Evolutionary conservation across 2,888 invertebrate species (phyloP).

Genomic region (Drosophila neonasuta): DNA sequence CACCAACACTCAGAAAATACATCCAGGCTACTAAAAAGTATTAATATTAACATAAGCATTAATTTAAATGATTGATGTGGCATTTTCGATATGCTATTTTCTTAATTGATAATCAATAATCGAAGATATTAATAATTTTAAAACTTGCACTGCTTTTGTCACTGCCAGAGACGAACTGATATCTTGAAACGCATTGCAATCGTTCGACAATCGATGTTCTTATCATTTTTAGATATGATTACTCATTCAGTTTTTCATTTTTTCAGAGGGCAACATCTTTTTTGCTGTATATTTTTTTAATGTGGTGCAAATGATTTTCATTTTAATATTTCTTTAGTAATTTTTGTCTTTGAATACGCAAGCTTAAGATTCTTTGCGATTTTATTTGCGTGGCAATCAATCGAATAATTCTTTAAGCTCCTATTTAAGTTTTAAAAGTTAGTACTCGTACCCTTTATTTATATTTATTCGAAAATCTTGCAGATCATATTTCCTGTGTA

Average conservation of each 20-base stretch:
- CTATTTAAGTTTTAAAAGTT: too few species aligned
- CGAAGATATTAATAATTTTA: slow-evolving; percentile 12
- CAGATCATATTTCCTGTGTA: too few species aligned
- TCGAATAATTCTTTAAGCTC: too few species aligned
- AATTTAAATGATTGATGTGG: slow-evolving; percentile 38
- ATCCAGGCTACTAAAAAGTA: slow-evolving; percentile 27
- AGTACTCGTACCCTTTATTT: too few species aligned
- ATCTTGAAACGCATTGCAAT: slow-evolving; percentile 36
- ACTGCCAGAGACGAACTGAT: slow-evolving; percentile 54
- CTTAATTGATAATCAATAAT: slow-evolving; percentile 23
- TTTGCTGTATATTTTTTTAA: neutral
- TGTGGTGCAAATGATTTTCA: neutral
- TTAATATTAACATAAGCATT: slow-evolving; percentile 48
- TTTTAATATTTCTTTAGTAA: neutral
- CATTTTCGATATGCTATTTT: slow-evolving; percentile 49
- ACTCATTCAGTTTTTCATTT: slow-evolving; percentile 4
- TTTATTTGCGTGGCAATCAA: neutral
- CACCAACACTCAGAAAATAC: slow-evolving; percentile 55
- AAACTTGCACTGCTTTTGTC: slow-evolving; percentile 49
- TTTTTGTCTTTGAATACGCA: neutral
- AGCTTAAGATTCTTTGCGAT: neutral
- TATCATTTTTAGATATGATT: slow-evolving; percentile 36
- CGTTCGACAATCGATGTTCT: slow-evolving; percentile 28
- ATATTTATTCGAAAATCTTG: too few species aligned
- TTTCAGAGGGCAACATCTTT: neutral